Base-by-base conservation (phyloP, 2,888 invertebrate species). In the Ochropacha duplaris region DNA sequence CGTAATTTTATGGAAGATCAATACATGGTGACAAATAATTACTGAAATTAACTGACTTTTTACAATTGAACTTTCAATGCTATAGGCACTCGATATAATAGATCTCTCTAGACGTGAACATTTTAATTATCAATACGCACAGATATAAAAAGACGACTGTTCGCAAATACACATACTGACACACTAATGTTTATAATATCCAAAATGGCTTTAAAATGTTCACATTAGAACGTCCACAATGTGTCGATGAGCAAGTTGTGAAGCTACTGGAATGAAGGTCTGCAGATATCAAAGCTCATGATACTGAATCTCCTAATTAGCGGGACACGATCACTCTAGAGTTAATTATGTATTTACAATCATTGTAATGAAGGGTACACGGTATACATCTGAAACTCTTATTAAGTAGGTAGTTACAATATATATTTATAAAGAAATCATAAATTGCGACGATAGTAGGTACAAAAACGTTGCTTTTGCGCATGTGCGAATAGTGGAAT, bases 1-100 rank as follows among this genome's bases (percentile, higher is more conserved):
- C 91, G 89, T 92, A 92, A 91, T 90, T 90, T 92, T 92, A 92
- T 92, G 92, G 92, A 92, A 92, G 92, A 92, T 92, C 92, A 90
- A 92, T 92, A 92, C 91, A 92, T 90, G 90, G 88, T 92, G 92
- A 92, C 89, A 90, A 90, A 88, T 87, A 83, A 90, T 90, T 90
- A 89, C 83, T 87, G 89, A 91, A 91, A 90, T 88, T 80, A 88
- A 88, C 88, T 86, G 91, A 90, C 87, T 91, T 91, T 92, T 87
- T 91, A 92, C 92, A 92, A 81, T 90, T 90, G 87, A 91, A 90
- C 83, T 82, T 83, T 88, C 90, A 91, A 90, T 90, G 89, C 92
- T 92, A 91, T 92, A 92, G 92, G 92, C 92, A 92, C 92, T 92
- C 92, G 84, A 89, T 92, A 90, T 85, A 90, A 88, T 90, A 90